Evolutionary conservation across 2,888 invertebrate species (phyloP).

Genomic region (Leptinotarsa juncta): DNA sequence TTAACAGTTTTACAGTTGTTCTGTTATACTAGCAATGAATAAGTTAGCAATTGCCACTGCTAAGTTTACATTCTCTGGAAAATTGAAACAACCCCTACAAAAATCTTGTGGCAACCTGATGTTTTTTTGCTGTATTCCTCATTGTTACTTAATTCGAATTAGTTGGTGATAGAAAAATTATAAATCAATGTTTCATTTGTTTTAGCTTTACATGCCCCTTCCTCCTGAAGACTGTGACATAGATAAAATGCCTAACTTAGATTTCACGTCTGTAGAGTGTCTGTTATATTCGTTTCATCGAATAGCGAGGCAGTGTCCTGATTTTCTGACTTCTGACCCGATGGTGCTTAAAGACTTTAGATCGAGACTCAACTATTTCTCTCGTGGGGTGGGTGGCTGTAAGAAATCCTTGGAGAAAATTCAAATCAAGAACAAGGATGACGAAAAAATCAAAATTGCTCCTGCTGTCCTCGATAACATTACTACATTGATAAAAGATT

Average conservation of each 20-base stretch:
- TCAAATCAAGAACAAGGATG: conserved; percentile 60
- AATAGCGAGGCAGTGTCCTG: conserved; percentile 82
- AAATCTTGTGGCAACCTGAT: no score
- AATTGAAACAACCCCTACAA: no score
- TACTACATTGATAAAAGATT: conserved; percentile 89
- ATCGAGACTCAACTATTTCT: conserved; percentile 89
- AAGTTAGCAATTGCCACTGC: no score
- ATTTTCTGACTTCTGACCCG: conserved; percentile 80
- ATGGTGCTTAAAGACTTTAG: conserved; percentile 85
- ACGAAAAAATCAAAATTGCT: conserved; percentile 84
- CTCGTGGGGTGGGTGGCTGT: conserved; percentile 84
- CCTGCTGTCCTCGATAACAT: conserved; percentile 93
- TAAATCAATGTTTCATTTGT: conserved; percentile 36
- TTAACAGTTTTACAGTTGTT: no score
- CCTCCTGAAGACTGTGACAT: conserved; percentile 79
- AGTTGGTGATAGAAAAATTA: not conserved
- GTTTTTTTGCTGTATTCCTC: no score
- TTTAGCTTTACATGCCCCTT: conserved; percentile 87
- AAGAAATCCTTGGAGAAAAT: conserved; percentile 53
- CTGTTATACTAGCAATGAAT: no score
- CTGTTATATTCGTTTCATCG: conserved; percentile 83
- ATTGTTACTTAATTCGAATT: no score
- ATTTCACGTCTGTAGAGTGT: conserved; percentile 95
- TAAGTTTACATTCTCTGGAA: no score
- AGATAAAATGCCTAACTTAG: conserved; percentile 81